Evolutionary conservation across 1,140 invertebrate genomes (phyloP).

Genomic region (Drosophila suzukii): DNA sequence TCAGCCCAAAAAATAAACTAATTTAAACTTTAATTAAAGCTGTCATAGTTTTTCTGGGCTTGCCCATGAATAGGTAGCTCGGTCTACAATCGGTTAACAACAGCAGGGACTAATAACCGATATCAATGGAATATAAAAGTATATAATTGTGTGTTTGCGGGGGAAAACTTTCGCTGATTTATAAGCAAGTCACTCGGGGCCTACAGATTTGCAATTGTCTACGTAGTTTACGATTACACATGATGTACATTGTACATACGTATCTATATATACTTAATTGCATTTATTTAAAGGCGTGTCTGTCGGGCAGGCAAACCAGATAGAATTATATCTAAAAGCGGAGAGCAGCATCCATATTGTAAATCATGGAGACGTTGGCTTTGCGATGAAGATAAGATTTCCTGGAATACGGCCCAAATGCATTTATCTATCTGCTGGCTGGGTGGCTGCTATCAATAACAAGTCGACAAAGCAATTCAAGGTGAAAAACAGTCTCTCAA

Average conservation of each 20-base stretch:
- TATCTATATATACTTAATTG: constrained; percentile 20
- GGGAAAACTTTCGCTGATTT: constrained; percentile 36
- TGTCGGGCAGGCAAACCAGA: constrained; percentile 1
- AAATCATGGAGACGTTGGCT: constrained; percentile 38
- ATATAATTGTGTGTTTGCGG: constrained; percentile 1
- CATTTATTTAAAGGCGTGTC: constrained; percentile 21
- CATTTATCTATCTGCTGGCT: constrained; percentile 34
- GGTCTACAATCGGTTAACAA: neutral
- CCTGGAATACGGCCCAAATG: constrained; percentile 31
- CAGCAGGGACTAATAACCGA: constrained; percentile 2
- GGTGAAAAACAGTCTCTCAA: constrained; percentile 20
- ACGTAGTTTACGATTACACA: constrained; percentile 10
- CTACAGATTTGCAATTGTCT: constrained; percentile 21
- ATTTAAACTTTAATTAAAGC: neutral
- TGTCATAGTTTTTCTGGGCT: neutral
- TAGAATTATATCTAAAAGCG: constrained; percentile 12
- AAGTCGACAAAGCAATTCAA: constrained; percentile 41
- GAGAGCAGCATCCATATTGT: constrained; percentile 50
- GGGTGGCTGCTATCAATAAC: constrained; percentile 26
- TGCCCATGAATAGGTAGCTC: neutral
- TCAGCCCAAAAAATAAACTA: neutral
- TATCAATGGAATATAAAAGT: constrained; percentile 26
- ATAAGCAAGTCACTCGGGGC: constrained; percentile 14
- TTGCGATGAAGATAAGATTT: constrained; percentile 43
- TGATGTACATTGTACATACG: constrained; percentile 7